Conservation (phyloP, 2,888 invertebrate genomes). For the Psococerastis gibbosa region DNA sequence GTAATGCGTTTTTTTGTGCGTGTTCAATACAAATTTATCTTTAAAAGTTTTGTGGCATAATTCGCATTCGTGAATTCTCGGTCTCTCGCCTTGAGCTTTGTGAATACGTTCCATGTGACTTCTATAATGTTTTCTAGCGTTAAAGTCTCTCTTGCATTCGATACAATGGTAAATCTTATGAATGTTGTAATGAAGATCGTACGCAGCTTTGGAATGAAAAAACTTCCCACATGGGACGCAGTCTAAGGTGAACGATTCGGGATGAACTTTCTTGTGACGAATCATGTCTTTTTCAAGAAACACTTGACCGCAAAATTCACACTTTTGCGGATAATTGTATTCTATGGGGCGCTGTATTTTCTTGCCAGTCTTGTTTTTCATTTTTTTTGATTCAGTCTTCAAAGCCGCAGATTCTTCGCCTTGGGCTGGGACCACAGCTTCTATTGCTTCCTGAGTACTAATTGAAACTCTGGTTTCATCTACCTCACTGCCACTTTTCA, state of each 20-base stretch:
- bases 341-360: slow-evolving; percentile 1
- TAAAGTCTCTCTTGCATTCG: slow-evolving; percentile 1
- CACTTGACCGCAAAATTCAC: slow-evolving; percentile 7
- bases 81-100: slow-evolving; percentile 4
- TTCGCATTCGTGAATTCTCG: slow-evolving; percentile 4
- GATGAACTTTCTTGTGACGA: slow-evolving; percentile 6
- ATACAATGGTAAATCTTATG: slow-evolving; percentile 8
- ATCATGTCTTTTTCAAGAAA: slow-evolving; percentile 8
- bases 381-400: too few species aligned
- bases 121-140: slow-evolving; percentile 7
- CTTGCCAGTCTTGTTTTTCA: slow-evolving; percentile 5
- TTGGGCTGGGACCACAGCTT: too few species aligned
- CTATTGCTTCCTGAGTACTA: too few species aligned
- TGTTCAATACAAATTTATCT: slow-evolving; percentile 7
- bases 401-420: too few species aligned
- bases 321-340: slow-evolving; percentile 7
- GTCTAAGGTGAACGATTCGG: slow-evolving; percentile 5
- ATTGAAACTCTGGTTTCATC: too few species aligned
- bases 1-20: slow-evolving; percentile 8
- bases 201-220: slow-evolving; percentile 3
- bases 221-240: slow-evolving; percentile 8
- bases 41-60: slow-evolving; percentile 6
- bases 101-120: slow-evolving; percentile 7
- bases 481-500: too few species aligned
- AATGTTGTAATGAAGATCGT: slow-evolving; percentile 6